These are phyloP conservation scores for Micrasema minimum DNA, from an alignment of 1,140 invertebrate species.

Conservation along the genomic window DNA sequence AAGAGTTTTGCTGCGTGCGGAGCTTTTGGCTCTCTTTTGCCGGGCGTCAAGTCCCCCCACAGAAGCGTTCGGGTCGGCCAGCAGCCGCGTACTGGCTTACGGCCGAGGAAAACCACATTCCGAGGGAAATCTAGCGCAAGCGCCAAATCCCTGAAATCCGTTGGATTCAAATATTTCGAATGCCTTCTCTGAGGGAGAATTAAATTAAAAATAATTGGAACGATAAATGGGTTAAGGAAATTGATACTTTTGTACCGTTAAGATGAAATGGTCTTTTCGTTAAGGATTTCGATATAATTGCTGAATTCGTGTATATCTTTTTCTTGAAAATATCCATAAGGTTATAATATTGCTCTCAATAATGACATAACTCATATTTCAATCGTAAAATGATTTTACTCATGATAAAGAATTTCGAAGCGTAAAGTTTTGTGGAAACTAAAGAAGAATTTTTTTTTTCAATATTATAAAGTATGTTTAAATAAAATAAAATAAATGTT, in stretches of 20 bases:
- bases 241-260: neutral
- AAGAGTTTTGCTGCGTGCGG: constrained; percentile 14
- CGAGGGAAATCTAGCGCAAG: constrained; percentile 1
- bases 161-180: constrained; percentile 29
- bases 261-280: neutral
- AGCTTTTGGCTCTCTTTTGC: constrained; percentile 6
- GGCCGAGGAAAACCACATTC: neutral
- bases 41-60: neutral
- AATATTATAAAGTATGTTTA: too few species aligned
- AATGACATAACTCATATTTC: too few species aligned
- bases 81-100: constrained; percentile 22
- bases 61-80: constrained; percentile 3
- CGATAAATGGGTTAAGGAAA: constrained; percentile 25
- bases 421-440: too few species aligned
- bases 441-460: too few species aligned
- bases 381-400: too few species aligned
- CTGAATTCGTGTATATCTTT: too few species aligned
- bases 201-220: constrained; percentile 12
- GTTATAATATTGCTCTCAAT: too few species aligned
- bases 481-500: too few species aligned
- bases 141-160: constrained; percentile 14
- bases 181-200: neutral
- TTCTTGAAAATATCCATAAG: too few species aligned
- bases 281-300: too few species aligned
- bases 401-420: too few species aligned